Conservation (phyloP, 2,888 invertebrate genomes). For the Drosophila nigritarsus region DNA sequence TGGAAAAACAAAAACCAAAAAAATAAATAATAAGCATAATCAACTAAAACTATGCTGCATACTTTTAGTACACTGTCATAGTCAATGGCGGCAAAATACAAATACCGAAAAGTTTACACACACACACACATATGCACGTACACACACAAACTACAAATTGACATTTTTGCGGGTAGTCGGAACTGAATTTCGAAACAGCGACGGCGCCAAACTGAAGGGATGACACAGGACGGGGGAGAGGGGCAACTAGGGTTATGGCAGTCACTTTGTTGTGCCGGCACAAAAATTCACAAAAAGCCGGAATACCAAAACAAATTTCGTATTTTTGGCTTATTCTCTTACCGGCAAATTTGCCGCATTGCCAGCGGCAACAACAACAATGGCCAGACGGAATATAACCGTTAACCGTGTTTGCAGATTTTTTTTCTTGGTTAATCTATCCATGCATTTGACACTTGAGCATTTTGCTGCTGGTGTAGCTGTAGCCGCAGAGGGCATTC, state of each 20-base stretch:
- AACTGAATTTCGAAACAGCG: conserved; percentile 47
- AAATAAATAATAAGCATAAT: conserved; percentile 7
- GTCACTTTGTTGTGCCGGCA: conserved; percentile 69
- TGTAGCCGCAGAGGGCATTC: conserved; percentile 14
- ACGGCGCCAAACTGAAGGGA: conserved; percentile 55
- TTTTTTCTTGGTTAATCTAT: conserved; percentile 5
- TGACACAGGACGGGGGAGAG: neutral
- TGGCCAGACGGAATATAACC: conserved; percentile 16
- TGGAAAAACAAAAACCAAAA: neutral
- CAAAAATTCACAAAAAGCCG: conserved; percentile 51
- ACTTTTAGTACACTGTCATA: conserved; percentile 18
- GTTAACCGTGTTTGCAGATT: conserved; percentile 7
- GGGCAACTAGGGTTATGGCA: conserved; percentile 23
- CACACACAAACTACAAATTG: conserved; percentile 15
- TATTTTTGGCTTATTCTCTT: conserved; percentile 45
- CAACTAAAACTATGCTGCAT: conserved; percentile 32
- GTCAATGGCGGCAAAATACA: conserved; percentile 23
- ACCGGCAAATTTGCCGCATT: conserved; percentile 60
- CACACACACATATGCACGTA: conserved; percentile 22
- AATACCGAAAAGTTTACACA: conserved; percentile 35
- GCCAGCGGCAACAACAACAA: conserved; percentile 25
- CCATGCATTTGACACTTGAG: conserved; percentile 29
- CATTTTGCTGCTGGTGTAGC: conserved; percentile 27
- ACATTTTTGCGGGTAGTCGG: conserved; percentile 37
- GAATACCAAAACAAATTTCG: conserved; percentile 50